Evolutionary conservation across 2,888 invertebrate species (phyloP), one percentile per base, ranked within the genome.

Genomic region (Ectemnius cavifrons): DNA sequence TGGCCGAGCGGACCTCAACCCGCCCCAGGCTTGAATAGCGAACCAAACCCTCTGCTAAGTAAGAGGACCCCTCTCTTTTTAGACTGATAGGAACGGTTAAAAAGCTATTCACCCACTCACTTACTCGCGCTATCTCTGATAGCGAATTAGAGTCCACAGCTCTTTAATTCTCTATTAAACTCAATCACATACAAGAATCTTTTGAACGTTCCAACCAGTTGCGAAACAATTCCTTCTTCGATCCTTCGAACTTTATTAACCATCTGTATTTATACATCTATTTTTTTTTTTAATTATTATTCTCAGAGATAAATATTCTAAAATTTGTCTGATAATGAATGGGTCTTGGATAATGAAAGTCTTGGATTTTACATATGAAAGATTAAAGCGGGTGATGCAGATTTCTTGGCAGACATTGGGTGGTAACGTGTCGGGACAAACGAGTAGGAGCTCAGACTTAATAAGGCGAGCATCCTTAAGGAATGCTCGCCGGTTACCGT

Each of bases 21-120:
- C 80, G n/a, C 83, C 82, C 80, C 74, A 45, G 20, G 49, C 20
- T 52, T 60, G 67, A 73, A 73, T 79, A 67, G 64, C 71, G 45
- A 11, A 60, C 78, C 27, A 70, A 67, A 61, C 62, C 76, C 63
- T 27, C 60, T 67, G 56, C 71, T 81, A 81, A 86, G 85, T 86
- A 87, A 87, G 83, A 83, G 83, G 78, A 81, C 81, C 83, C 69
- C 73, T 61, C 56, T 85, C 86, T 88, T 88, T 87, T 87, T 84
- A 83, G 84, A 86, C 84, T 85, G 86, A 88, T 87, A 86, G 86
- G 82, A 84, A 84, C 75, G 84, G 84, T 87, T 87, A 86, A 88
- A 86, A 86, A 84, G 83, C 82, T 64, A 83, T 82, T 80, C 76
- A 68, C 79, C 63, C 52, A 52, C 52, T 8, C 37, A 8, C 11